phyloP scores from a whole-genome alignment of 2,113 vertebrate species.

The Pterocles burchelli region DNA sequence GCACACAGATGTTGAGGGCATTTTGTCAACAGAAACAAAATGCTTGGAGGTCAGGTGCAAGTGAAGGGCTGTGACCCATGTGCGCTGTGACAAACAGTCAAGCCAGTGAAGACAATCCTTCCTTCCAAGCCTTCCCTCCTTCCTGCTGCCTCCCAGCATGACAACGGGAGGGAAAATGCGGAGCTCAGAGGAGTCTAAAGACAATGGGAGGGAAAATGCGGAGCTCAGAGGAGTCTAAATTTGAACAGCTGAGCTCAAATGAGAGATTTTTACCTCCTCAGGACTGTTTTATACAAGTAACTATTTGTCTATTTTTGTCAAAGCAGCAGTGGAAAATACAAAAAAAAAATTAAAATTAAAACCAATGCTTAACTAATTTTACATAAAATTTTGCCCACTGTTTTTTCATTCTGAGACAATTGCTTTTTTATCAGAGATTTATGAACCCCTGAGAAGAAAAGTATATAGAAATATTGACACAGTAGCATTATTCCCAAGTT shows the following conservation, averaged over 20 bases:
- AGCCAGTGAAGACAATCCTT: not conserved
- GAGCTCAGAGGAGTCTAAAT: conserved; percentile 36
- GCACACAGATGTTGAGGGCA: not conserved
- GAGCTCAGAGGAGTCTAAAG: conserved; percentile 35
- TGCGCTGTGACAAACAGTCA: not conserved
- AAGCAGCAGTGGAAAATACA: not conserved
- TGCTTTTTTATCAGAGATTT: not conserved
- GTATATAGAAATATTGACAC: not conserved
- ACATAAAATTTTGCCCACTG: not conserved
- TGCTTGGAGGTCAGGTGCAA: not conserved
- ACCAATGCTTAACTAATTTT: not conserved
- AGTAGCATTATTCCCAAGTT: not conserved
- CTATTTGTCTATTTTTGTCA: not conserved
- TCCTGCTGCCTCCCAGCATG: conserved; percentile 13
- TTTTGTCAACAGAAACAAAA: not conserved
- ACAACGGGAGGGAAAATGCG: conserved; percentile 19
- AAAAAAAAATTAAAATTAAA: conserved; percentile 6
- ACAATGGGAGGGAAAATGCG: conserved; percentile 19
- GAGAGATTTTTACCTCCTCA: conserved; percentile 18
- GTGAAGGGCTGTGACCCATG: fast-evolving
- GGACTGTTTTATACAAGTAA: not conserved
- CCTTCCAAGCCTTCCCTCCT: not conserved
- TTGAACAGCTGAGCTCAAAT: conserved; percentile 44
- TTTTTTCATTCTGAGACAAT: not conserved
- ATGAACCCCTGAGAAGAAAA: conserved; percentile 19